phyloP scores from a whole-genome alignment of 2,797 vertebrate species.

The Ficedula albicollis region DNA sequence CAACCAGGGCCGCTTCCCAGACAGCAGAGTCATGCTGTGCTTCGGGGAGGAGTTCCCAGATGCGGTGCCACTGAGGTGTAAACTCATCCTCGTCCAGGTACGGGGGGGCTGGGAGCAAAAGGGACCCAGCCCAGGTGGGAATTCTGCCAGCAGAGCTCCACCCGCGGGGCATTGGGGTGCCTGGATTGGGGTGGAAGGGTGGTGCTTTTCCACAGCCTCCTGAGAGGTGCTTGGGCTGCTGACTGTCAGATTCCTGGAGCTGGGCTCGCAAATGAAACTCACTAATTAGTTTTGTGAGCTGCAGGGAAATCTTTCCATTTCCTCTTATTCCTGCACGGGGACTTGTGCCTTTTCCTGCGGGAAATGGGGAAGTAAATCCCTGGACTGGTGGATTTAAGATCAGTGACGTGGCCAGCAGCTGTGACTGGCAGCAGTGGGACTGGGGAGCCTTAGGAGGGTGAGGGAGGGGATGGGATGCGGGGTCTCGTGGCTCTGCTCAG shows the following conservation, averaged over 20 bases:
- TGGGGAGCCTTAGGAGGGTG: not conserved
- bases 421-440: not conserved
- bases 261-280: not conserved
- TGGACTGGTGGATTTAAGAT: not conserved
- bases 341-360: not conserved
- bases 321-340: not conserved
- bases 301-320: not conserved
- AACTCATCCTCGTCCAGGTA: conserved; percentile 97
- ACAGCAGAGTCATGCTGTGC: conserved; percentile 88
- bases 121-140: not conserved
- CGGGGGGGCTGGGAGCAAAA: not conserved
- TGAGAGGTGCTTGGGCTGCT: not conserved
- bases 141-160: not conserved
- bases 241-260: not conserved
- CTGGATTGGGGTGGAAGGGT: not conserved
- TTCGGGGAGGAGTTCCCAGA: conserved; percentile 96
- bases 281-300: not conserved
- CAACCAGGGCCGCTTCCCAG: conserved; percentile 84
- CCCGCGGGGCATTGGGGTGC: not conserved
- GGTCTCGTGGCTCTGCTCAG: not conserved
- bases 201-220: not conserved
- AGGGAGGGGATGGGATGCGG: not conserved
- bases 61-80: conserved; percentile 80
- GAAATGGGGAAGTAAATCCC: not conserved
- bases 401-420: not conserved